Conservation (phyloP, 2,113 vertebrate genomes). For the Alces alces region DNA sequence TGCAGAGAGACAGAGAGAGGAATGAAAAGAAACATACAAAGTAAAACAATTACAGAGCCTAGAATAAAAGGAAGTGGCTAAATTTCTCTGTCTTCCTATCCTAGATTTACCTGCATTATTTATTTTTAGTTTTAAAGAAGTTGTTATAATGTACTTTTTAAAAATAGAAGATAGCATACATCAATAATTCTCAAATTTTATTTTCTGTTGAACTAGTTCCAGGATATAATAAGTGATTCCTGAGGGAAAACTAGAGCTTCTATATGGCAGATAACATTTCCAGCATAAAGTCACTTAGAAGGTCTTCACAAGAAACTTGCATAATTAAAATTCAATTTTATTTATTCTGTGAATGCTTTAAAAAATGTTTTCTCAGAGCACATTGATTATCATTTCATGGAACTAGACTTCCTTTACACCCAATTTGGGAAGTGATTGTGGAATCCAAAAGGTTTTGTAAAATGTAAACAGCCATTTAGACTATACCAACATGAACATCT, state of each 20-base stretch:
- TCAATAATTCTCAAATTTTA: not conserved
- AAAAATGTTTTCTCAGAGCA: not conserved
- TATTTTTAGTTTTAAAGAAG: not conserved
- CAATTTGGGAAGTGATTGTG: not conserved
- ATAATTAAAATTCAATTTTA: slow-evolving; percentile 19
- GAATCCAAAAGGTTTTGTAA: not conserved
- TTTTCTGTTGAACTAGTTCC: not conserved
- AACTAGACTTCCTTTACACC: not conserved
- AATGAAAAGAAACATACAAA: not conserved
- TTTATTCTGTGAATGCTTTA: not conserved
- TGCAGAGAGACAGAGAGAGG: not conserved
- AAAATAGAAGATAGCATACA: not conserved
- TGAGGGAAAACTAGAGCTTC: not conserved
- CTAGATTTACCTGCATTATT: not conserved
- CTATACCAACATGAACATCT: not conserved
- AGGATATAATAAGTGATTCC: not conserved
- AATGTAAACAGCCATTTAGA: not conserved
- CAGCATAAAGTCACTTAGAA: slow-evolving; percentile 38
- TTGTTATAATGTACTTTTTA: not conserved
- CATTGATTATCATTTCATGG: not conserved
- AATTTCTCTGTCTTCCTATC: not conserved
- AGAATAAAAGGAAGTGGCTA: not conserved
- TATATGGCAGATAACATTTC: not conserved
- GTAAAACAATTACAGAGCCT: not conserved
- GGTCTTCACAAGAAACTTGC: not conserved